Evolutionary conservation across 2,797 vertebrate genomes (phyloP), one percentile per base, ranked within the genome.

Genomic region (Setipinna tenuifilis): DNA sequence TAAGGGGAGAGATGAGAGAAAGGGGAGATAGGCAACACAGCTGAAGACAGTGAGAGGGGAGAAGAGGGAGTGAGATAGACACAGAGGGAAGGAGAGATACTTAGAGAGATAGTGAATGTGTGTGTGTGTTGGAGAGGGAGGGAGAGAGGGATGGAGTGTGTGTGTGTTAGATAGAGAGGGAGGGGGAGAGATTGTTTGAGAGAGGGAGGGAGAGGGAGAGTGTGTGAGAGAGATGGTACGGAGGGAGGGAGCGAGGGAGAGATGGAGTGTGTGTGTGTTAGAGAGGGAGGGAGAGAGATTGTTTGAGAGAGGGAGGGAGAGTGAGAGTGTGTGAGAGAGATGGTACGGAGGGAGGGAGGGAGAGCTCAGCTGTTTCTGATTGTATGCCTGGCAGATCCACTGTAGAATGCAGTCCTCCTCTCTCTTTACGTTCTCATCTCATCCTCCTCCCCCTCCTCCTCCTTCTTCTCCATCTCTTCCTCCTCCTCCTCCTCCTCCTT

Each of bases 371-470:
- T 87, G 88, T 87, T 86, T 90, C 87, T 89, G 91, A 90, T 89
- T 86, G 83, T 86, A 85, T 50, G 75, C 88, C 93, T 90, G 92
- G 89, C 93, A 93, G 93, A 92, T 94, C 92, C 95, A 90, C 94
- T 92, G 90, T 85, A 93, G 91, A 90, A 93, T 93, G 89, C 90
- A 84, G 89, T 92, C 88, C 62, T 88, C 85, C 82, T 75, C 84
- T 83, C 84, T 87, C 84, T 68, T 71, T 78, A 82, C 59, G 46
- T 68, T 86, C 83, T 71, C 89, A 91, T 85, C 87, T 41, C 48
- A 83, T 83, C 85, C 71, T 83, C 83, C 83, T 87, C 83, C 75
- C 62, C 61, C 82, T 48, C 58, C 59, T 85, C n/a, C n/a, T n/a
- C n/a, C n/a, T n/a, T n/a, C n/a, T n/a, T n/a, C n/a, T n/a, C n/a